Base-by-base conservation (phyloP, 1,140 invertebrate species). In the Scaptodrosophila lebanonensis region DNA sequence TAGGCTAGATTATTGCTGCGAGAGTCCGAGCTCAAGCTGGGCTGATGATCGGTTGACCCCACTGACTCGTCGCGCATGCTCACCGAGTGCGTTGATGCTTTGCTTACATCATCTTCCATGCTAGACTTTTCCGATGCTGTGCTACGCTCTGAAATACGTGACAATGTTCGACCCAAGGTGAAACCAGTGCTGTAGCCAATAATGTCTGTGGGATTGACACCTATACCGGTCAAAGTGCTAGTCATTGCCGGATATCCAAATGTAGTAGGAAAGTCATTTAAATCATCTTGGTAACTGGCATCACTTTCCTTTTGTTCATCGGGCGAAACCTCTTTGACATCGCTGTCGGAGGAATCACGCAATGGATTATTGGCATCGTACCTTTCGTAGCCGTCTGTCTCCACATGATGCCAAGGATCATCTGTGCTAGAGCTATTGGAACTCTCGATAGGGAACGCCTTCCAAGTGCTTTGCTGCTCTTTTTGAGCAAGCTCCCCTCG, bases 71-170 rank as follows among this genome's bases (percentile, higher is more conserved):
- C 94, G 64, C 94, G 93, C 42, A 94, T 89, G 85, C 93, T 95
- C 32, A 94, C 93, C 3, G 93, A 94, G 43, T 93, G 89, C 12
- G 88, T 89, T 22, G 92, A 93, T 1, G 92, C 93, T 87, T 95
- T 95, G 18, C 94, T 94, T 0, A 94, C 94, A 86, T 95, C 94
- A 75, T 95, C 94, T 57, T 95, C 91, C 61, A 93, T 91, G 58
- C 89, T 90, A 40, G 92, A 93, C 79, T 93, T 93, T 72, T 95
- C 94, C 1, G 94, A 96, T 9, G 94, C 94, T 5, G 94, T 95
- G 56, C 94, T 95, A 15, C 94, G 88, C 87, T 96, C 95, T 2
- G 94, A 95, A 72, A 96, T 96, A 43, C 94, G 88, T 1, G 94
- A 95, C 12, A 96, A 88, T 0, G 95, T 96, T 25, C 95, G 86